Base-by-base conservation (phyloP, 2,113 vertebrate genomes). In the Podarcis cretensis region DNA sequence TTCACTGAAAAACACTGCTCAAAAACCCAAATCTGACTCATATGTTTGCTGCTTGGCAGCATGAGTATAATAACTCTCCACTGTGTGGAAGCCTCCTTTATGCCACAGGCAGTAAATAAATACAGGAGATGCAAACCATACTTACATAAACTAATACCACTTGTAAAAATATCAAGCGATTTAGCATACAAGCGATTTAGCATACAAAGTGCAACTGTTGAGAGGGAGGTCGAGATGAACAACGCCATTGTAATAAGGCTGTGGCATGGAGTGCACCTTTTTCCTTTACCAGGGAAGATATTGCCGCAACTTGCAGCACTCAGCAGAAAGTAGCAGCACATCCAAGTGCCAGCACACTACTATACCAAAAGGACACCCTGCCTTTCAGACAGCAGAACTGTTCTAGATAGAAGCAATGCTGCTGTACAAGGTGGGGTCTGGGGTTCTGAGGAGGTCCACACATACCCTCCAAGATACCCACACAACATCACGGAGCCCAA, bases 91-190 rank as follows among this genome's bases (percentile, higher is more conserved):
- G n/a, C 9, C 59, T 85, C 8, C 30, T 23, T 78, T 91, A 16
- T 54, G 63, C 48, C 63, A 85, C 40, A 92, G 59, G 3, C 76
- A 82, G 10, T 71, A 91, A 93, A 89, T 21, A 92, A 88, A 85
- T 35, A 12, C 21, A 69, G 2, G 27, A 82, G 89, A 83, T 40
- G 25, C 81, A 74, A 88, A 65, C 0, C 3, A 92, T 48, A 35
- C 40, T 80, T 85, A 84, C 57, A 43, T 32, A 88, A 84, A 73
- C 30, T 87, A 82, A 48, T 82, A 43, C 5, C 35, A 81, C 0
- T 2, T 18, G 66, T 37, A 83, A 16, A 68, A 68, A 87, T 87
- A 81, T 37, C 76, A 87, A 37, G 43, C 27, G 23, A 37, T 81
- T 80, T 57, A 73, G 66, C 21, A 73, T 80, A 54, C 76, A 87